Evolutionary conservation across 2,797 vertebrate species (phyloP), one percentile per base, ranked within the genome.

Genomic region (Apogon hyalosoma): DNA sequence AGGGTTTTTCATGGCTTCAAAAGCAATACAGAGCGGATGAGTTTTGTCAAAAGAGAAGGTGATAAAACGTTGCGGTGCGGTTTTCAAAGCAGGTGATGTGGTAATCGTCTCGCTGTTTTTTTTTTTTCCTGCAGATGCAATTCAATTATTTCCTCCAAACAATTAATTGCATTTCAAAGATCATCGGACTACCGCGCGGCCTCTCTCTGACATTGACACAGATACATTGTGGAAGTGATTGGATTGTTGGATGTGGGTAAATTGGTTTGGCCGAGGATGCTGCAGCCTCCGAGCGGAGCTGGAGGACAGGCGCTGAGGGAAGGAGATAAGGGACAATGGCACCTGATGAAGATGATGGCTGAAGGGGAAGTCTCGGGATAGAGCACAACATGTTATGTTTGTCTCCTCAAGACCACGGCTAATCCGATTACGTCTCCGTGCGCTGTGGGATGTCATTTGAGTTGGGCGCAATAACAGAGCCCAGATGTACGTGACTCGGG

Each of bases 161-260:
- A 39, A 72, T 75, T 46, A 36, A 60, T 76, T 63, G 68, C 75
- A 84, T 86, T 80, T 80, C 42, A 76, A 83, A 87, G 85, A 90
- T 90, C 75, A 78, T 19, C 79, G 78, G 85, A 77, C 77, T 82
- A 53, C 61, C 43, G 53, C 47, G 63, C 79, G 43, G 42, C 78
- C 61, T 66, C 19, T 48, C 61, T 50, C 47, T 77, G 82, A 87
- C 90, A 80, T 46, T 86, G 76, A 90, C 83, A 75, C 71, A 73
- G 87, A 91, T 78, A 82, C 77, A 90, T 86, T 71, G 72, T 69
- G 53, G 71, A 65, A 64, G 70, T 82, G 87, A 92, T 89, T 90
- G 69, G 74, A 91, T 91, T 89, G 83, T 67, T 77, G 66, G 58
- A 70, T 81, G 69, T 75, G 78, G 75, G 15, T 84, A 86, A 85